Percentiles rank a stretch among this genome's conserved stretches.
phyloP scores from a whole-genome alignment of 1,140 invertebrate genomes.

The Mya arenaria region DNA sequence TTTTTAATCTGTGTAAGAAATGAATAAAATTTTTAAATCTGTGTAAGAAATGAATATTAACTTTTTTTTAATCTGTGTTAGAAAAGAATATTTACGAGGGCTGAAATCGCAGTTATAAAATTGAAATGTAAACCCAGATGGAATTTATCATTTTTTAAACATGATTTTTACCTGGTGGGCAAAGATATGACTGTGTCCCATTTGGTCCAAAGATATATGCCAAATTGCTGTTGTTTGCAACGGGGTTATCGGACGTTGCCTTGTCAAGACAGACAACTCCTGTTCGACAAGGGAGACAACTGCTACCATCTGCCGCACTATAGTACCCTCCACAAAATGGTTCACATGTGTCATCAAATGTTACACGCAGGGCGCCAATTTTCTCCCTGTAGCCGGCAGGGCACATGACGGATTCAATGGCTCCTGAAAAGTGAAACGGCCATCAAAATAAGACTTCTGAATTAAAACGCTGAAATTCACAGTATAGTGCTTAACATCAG shows the following conservation, averaged over 20 bases:
- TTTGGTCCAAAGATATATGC: conserved; percentile 66
- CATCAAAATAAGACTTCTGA: too few species aligned
- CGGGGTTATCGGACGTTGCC: conserved; percentile 74
- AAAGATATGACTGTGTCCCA: conserved; percentile 75
- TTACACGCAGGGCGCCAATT: conserved; percentile 66
- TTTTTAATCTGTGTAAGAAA: too few species aligned
- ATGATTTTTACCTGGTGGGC: conserved; percentile 76
- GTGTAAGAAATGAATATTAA: too few species aligned
- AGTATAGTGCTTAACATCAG: too few species aligned
- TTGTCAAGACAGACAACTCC: conserved; percentile 75
- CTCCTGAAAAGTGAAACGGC: too few species aligned
- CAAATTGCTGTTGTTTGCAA: conserved; percentile 67
- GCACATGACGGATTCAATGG: conserved; percentile 76
- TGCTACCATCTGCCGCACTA: conserved; percentile 67
- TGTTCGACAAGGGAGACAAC: conserved; percentile 73
- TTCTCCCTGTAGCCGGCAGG: conserved; percentile 76
- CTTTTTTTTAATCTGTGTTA: too few species aligned
- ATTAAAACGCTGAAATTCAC: too few species aligned
- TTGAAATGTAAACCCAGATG: too few species aligned
- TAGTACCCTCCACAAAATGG: conserved; percentile 74
- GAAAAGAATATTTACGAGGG: too few species aligned
- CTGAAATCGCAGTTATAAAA: too few species aligned
- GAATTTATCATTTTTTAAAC: too few species aligned
- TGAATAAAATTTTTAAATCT: too few species aligned
- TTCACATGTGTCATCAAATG: conserved; percentile 76